Evolutionary conservation across 1,140 invertebrate genomes (phyloP).

Genomic region (Chlorops oryzae): DNA sequence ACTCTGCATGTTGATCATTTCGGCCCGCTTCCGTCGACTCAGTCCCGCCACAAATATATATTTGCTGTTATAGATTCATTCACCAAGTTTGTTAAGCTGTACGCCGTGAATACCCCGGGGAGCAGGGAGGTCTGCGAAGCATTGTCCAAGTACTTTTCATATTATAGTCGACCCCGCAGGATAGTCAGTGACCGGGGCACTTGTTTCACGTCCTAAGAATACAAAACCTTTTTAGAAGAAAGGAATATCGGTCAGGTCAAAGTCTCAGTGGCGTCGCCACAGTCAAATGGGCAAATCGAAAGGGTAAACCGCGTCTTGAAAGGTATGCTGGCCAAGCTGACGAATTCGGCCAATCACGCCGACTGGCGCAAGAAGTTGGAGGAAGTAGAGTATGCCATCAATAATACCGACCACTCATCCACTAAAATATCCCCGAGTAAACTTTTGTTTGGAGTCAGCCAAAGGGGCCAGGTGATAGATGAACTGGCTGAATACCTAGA

Average conservation of each 20-base stretch:
- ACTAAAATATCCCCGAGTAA: slow-evolving; percentile 3
- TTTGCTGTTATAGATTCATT: slow-evolving; percentile 1
- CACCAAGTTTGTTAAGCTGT: background rate
- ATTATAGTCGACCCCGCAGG: too few species aligned
- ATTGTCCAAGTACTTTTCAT: too few species aligned
- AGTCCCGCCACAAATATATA: slow-evolving; percentile 3
- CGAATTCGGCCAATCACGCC: too few species aligned
- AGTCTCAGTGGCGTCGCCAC: background rate
- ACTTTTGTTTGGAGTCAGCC: slow-evolving; percentile 4
- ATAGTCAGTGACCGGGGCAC: background rate
- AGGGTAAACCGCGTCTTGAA: slow-evolving; percentile 3
- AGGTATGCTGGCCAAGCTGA: slow-evolving; percentile 8
- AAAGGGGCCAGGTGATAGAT: slow-evolving; percentile 2
- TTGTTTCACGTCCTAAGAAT: background rate
- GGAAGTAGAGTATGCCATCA: slow-evolving; percentile 9
- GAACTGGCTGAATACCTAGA: slow-evolving; percentile 3
- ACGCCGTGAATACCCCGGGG: too few species aligned
- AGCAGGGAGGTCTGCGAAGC: too few species aligned
- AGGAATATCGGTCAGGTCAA: slow-evolving; percentile 3
- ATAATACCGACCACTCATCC: slow-evolving; percentile 2
- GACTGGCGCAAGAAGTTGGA: slow-evolving; percentile 4
- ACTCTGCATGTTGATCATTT: background rate
- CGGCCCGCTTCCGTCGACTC: background rate
- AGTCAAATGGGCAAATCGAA: slow-evolving; percentile 2
- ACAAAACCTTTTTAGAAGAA: background rate